Conservation (phyloP, 2,113 vertebrate genomes). For the Coracopsis vasa region DNA sequence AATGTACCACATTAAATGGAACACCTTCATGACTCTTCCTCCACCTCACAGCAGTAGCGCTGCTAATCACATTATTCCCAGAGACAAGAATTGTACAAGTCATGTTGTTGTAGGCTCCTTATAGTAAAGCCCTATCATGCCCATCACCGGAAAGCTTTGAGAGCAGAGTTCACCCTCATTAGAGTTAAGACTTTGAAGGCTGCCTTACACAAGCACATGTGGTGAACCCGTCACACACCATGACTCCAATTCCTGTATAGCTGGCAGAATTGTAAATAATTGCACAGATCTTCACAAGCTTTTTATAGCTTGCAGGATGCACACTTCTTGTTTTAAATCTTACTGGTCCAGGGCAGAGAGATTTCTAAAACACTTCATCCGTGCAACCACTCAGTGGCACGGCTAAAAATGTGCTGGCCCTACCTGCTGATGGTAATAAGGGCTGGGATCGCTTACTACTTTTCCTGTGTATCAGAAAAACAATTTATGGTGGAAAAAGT, state of each 20-base stretch:
- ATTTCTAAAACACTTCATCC: constrained; percentile 1
- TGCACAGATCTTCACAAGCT: not conserved
- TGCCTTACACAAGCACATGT: not conserved
- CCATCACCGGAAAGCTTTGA: not conserved
- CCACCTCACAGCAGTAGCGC: not conserved
- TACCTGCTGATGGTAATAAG: not conserved
- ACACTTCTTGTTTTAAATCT: constrained; percentile 7
- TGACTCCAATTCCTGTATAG: not conserved
- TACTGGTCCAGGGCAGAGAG: not conserved
- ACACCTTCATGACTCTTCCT: not conserved
- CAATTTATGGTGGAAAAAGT: not conserved
- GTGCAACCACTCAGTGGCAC: not conserved
- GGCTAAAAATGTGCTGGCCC: not conserved
- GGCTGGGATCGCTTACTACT: not conserved
- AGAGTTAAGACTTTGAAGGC: constrained; percentile 7
- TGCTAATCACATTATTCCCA: constrained; percentile 19
- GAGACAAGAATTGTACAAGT: not conserved
- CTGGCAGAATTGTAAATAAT: constrained; percentile 3
- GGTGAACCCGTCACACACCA: constrained; percentile 12
- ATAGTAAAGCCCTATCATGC: constrained; percentile 4
- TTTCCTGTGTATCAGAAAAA: not conserved
- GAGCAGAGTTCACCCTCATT: constrained; percentile 35
- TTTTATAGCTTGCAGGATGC: not conserved
- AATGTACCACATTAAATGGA: not conserved
- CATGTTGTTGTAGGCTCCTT: not conserved